A percentile compares a stretch with the other conserved stretches of the same genome.
These are phyloP conservation scores for Theristicus caerulescens DNA, from an alignment of 2,113 vertebrate species.

Conservation along the genomic window DNA sequence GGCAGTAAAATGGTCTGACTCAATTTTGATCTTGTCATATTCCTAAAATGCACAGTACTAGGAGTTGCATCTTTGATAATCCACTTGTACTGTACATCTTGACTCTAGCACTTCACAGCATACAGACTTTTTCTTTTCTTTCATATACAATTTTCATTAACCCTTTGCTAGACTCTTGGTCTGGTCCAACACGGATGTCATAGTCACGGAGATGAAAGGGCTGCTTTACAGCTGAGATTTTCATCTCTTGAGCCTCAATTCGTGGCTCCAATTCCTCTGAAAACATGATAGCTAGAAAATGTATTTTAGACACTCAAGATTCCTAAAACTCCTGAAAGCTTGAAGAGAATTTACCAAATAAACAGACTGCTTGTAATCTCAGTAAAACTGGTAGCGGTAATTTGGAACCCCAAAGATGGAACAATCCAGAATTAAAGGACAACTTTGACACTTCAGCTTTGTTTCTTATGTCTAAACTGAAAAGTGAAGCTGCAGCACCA, in stretches of 20 bases:
- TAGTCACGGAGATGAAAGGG: not conserved
- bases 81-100: not conserved
- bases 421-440: not conserved
- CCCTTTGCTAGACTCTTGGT: not conserved
- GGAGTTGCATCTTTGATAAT: not conserved
- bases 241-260: not conserved
- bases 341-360: not conserved
- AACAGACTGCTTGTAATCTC: not conserved
- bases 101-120: not conserved
- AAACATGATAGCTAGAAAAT: not conserved
- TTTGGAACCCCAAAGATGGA: not conserved
- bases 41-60: not conserved
- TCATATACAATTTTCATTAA: not conserved
- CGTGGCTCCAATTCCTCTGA: not conserved
- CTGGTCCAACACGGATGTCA: not conserved
- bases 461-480: not conserved
- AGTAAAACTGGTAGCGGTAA: not conserved
- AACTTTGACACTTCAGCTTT: not conserved
- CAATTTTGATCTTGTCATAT: slow-evolving; percentile 10
- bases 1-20: slow-evolving; percentile 11
- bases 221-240: not conserved
- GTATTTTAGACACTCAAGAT: not conserved
- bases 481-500: not conserved
- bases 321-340: not conserved
- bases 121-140: not conserved